Evolutionary conservation across 2,888 invertebrate genomes (phyloP).

Genomic region (Plutella xylostella): DNA sequence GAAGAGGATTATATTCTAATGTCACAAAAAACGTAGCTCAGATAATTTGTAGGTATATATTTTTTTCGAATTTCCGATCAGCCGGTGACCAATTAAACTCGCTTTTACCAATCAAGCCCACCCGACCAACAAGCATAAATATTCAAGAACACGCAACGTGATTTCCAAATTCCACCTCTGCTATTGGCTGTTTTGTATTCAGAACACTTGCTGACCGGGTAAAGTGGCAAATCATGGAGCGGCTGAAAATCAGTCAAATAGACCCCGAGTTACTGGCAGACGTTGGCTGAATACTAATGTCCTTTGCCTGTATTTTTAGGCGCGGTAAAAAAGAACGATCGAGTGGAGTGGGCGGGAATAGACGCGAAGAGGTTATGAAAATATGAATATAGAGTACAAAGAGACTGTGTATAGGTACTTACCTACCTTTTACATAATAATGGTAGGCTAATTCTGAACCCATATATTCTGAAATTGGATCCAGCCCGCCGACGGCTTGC

Average conservation of each 20-base stretch:
- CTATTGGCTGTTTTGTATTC: conserved; percentile 57
- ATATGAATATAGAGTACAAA: no score
- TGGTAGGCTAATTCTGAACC: no score
- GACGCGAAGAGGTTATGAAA: no score
- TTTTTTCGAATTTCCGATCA: background rate
- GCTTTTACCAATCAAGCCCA: background rate
- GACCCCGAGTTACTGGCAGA: conserved; percentile 54
- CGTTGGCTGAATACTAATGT: conserved; percentile 44
- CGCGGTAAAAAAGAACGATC: conserved; percentile 25
- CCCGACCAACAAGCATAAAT: conserved; percentile 19
- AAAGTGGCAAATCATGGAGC: conserved; percentile 69
- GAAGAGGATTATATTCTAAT: no score
- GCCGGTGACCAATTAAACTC: background rate
- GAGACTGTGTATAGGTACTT: no score
- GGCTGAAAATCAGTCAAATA: conserved; percentile 69
- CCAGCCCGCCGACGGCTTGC: no score
- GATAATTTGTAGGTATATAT: no score
- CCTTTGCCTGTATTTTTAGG: conserved; percentile 25
- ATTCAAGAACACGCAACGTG: no score
- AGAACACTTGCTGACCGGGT: conserved; percentile 55
- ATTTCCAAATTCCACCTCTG: conserved; percentile 13
- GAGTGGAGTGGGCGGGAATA: conserved; percentile 4
- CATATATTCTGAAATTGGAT: no score
- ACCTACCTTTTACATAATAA: no score
- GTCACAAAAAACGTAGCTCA: no score